Conservation (phyloP, 2,888 invertebrate species). For the Griposia aprilina region DNA sequence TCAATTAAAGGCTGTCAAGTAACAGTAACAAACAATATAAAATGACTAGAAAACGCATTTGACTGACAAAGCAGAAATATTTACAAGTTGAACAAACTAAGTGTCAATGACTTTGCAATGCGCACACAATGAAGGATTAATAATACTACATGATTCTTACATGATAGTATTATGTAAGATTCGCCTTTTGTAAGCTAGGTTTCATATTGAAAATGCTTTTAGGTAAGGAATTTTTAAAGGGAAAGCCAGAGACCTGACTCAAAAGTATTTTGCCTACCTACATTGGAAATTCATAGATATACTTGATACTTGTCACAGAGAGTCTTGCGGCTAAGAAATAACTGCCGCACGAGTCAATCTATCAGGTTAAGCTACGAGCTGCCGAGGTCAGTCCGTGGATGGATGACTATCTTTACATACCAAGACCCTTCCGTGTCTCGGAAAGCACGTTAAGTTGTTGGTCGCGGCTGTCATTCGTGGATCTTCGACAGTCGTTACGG, state of each 20-base stretch:
- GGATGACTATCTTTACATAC: too few species aligned
- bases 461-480: too few species aligned
- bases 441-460: too few species aligned
- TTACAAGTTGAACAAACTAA: slow-evolving; percentile 49
- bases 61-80: slow-evolving; percentile 17
- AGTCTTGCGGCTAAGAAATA: too few species aligned
- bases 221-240: background rate
- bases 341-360: too few species aligned
- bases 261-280: background rate
- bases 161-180: slow-evolving; percentile 5
- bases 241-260: background rate
- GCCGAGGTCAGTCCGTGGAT: too few species aligned
- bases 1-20: background rate
- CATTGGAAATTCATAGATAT: too few species aligned
- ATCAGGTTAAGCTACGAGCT: too few species aligned
- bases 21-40: slow-evolving; percentile 6
- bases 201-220: background rate
- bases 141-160: background rate
- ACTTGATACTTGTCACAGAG: too few species aligned
- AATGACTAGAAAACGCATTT: slow-evolving; percentile 50
- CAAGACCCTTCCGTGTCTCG: too few species aligned
- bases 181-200: background rate
- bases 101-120: slow-evolving; percentile 44
- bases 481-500: too few species aligned
- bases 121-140: slow-evolving; percentile 16